phyloP scores from a whole-genome alignment of 2,888 invertebrate genomes.

The Bugula neritina region DNA sequence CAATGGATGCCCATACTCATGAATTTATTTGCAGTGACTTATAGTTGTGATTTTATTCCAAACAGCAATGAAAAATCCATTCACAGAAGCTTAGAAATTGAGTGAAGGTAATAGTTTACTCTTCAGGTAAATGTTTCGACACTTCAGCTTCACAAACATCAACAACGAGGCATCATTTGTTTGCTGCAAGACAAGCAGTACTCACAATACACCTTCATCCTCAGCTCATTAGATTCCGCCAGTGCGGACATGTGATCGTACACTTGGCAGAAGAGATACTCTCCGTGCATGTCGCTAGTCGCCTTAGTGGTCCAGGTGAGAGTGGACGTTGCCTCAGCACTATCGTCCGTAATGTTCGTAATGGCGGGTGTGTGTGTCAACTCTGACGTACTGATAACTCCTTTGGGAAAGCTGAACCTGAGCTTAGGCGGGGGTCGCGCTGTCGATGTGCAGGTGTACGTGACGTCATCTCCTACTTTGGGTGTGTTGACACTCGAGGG shows the following conservation, averaged over 20 bases:
- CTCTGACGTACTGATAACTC: not conserved
- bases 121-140: too few species aligned
- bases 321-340: not conserved
- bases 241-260: not conserved
- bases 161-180: too few species aligned
- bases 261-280: not conserved
- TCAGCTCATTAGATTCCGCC: not conserved
- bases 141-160: too few species aligned
- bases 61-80: too few species aligned
- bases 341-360: not conserved
- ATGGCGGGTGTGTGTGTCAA: not conserved
- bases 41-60: too few species aligned
- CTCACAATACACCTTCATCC: not conserved
- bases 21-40: too few species aligned
- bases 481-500: not conserved
- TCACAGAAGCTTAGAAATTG: too few species aligned
- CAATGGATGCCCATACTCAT: too few species aligned
- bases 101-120: too few species aligned
- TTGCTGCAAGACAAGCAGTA: too few species aligned
- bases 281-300: not conserved
- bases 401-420: not conserved
- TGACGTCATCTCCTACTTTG: not conserved
- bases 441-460: not conserved
- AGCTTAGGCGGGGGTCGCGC: slow-evolving; percentile 17
- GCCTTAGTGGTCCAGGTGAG: slow-evolving; percentile 12